Evolutionary conservation across 2,888 invertebrate species (phyloP).

Genomic region (Eilema sororculum): DNA sequence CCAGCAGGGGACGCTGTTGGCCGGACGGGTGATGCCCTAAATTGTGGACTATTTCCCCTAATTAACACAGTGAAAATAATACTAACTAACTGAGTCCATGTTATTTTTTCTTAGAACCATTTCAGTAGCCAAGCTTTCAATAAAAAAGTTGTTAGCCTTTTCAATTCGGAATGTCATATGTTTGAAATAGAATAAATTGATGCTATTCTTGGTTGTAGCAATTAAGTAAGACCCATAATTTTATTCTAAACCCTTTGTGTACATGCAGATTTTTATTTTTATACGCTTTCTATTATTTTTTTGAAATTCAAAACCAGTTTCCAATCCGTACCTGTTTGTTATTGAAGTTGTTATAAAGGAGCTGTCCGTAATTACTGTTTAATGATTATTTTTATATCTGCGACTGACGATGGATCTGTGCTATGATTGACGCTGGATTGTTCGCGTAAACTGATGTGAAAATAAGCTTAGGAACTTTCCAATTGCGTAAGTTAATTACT

Average conservation of each 20-base stretch:
- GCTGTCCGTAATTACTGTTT: conserved; percentile 48
- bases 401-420: conserved; percentile 33
- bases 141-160: too few species aligned
- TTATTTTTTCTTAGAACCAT: too few species aligned
- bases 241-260: background rate
- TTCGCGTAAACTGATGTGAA: conserved; percentile 56
- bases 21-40: too few species aligned
- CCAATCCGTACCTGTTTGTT: conserved; percentile 42
- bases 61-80: too few species aligned
- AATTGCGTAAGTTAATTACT: conserved; percentile 45
- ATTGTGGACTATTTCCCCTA: too few species aligned
- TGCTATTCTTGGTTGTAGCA: background rate
- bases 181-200: background rate
- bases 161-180: too few species aligned
- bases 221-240: background rate
- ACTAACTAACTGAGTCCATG: too few species aligned
- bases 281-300: background rate
- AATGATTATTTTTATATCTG: conserved; percentile 48
- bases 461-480: conserved; percentile 52
- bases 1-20: too few species aligned
- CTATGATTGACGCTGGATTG: conserved; percentile 54
- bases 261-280: background rate
- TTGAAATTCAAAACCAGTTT: conserved; percentile 17
- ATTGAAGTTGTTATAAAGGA: conserved; percentile 51
- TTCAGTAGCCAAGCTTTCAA: too few species aligned